Conservation (phyloP, 2,113 vertebrate genomes). For the Anguilla rostrata region DNA sequence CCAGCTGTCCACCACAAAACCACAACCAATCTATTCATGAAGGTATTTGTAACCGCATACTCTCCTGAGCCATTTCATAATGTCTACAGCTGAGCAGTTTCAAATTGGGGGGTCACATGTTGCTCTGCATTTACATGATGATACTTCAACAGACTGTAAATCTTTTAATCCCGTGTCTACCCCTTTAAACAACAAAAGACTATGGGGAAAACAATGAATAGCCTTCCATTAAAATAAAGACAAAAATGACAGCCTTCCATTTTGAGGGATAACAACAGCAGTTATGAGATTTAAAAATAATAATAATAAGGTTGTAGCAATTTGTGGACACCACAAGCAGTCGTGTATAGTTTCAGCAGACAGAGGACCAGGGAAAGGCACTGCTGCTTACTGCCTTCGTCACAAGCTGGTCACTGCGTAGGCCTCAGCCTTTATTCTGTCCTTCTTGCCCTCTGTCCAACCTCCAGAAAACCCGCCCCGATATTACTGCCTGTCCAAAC, state of each 20-base stretch:
- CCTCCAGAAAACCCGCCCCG: background rate
- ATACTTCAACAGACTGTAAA: background rate
- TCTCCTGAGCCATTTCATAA: background rate
- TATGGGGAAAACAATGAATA: background rate
- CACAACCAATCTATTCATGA: background rate
- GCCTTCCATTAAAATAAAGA: background rate
- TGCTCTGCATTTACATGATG: background rate
- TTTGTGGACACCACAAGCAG: background rate
- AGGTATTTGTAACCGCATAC: background rate
- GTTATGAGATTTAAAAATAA: no score
- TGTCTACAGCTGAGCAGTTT: background rate
- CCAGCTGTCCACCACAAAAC: conserved; percentile 3
- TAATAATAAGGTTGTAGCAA: background rate
- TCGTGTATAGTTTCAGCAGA: background rate
- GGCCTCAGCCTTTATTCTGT: background rate
- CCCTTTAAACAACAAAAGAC: background rate
- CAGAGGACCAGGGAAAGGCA: background rate
- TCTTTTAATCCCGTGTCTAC: background rate
- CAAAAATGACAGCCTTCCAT: background rate
- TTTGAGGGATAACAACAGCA: background rate
- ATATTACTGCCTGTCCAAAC: background rate
- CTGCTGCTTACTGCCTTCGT: background rate
- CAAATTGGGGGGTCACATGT: background rate
- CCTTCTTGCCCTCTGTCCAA: background rate
- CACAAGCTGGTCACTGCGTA: background rate